Conservation (phyloP, 1,140 invertebrate species). For the Zaprionus gabonicus region DNA sequence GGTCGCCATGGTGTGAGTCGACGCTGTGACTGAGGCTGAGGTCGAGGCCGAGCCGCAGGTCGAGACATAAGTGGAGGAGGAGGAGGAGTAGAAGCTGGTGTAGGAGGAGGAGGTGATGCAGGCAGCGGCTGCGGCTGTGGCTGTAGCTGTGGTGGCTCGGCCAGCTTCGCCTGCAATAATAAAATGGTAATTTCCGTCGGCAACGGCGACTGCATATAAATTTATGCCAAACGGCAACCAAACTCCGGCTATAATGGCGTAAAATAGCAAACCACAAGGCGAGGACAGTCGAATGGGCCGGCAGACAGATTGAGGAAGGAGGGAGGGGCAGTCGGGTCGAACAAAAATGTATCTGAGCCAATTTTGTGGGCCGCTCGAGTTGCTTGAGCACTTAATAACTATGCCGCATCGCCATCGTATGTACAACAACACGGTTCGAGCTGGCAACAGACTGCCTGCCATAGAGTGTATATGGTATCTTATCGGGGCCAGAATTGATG, state of each 20-base stretch:
- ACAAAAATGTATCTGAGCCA: slow-evolving; percentile 18
- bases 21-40: background rate
- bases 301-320: background rate
- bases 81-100: background rate
- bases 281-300: slow-evolving; percentile 1
- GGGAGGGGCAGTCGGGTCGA: background rate
- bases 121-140: background rate
- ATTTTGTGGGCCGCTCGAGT: background rate
- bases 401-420: slow-evolving; percentile 2
- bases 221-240: slow-evolving; percentile 74
- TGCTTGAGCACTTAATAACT: slow-evolving; percentile 17
- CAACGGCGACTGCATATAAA: slow-evolving; percentile 64
- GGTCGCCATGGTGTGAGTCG: slow-evolving; percentile 24
- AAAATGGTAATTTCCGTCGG: slow-evolving; percentile 79
- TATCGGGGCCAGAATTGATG: background rate
- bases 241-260: slow-evolving; percentile 69
- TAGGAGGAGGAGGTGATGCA: no score
- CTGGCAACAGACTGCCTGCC: background rate
- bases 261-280: slow-evolving; percentile 71
- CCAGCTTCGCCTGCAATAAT: slow-evolving; percentile 67
- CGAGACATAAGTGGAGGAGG: background rate
- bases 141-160: background rate
- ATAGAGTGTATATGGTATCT: background rate
- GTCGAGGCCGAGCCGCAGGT: background rate
- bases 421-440: background rate